Evolutionary conservation across 2,797 vertebrate species (phyloP), one percentile per base, ranked within the genome.

Genomic region (Falco concolor): DNA sequence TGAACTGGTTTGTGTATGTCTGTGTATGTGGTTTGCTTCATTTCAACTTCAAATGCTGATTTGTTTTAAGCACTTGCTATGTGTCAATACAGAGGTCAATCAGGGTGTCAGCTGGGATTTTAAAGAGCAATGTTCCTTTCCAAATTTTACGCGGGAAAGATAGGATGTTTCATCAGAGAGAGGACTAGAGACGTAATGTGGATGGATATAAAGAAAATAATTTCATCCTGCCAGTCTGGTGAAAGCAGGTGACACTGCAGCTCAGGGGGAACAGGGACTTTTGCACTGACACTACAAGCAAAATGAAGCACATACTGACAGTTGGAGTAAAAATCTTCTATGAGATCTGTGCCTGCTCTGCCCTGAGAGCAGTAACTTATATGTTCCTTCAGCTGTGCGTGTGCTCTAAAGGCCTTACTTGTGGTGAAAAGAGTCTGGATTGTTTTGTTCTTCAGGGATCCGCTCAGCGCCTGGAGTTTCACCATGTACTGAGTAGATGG

Each of bases 401-500:
- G 16, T 15, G 20, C 27, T 85, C 11, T 25, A 2, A 70, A 16
- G 36, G 42, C 23, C 99, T 98, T 98, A 99, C 99, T 98, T 97
- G 99, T 99, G 91, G 98, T 99, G 97, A 99, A 99, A 89, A 98
- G 19, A 2, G 98, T 98, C 61, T 98, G 98, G 96, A 99, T 98
- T 5, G 96, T 95, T 93, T 98, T 98, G 98, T 99, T 99, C 91
- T 98, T 99, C 96, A 99, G 98, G 14, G 98, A 98, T 14, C 98
- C 98, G 3, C 98, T 98, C 50, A 99, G 94, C 3, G 99, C 99
- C 97, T 99, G 99, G 85, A 99, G 98, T 92, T 89, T 98, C 82
- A 98, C 98, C 0, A 97, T 98, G 94, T 99, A 99, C 79, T 98
- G 98, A 0, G 98, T 98, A 89, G 99, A 99, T 32, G 99, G 98